Evolutionary conservation across 1,140 invertebrate species (phyloP).

Genomic region (Dryas iulia): DNA sequence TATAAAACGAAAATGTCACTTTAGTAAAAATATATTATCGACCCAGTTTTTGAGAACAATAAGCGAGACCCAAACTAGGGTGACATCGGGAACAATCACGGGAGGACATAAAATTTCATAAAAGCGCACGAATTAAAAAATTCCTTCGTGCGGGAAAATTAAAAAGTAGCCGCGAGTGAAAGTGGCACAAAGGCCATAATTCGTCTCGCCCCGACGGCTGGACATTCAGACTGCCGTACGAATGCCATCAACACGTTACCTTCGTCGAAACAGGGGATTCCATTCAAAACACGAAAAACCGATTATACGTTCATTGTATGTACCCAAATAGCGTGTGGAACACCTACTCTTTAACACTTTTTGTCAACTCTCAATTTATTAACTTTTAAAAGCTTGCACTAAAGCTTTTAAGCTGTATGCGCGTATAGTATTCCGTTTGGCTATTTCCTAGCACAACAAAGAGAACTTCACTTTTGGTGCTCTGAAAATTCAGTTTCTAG

Average conservation of each 20-base stretch:
- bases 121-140: conserved; percentile 69
- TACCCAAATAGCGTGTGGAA: conserved; percentile 60
- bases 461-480: conserved; percentile 36
- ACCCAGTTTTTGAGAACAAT: conserved; percentile 40
- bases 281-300: conserved; percentile 71
- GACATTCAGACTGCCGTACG: conserved; percentile 48
- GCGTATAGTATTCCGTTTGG: conserved; percentile 38
- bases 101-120: conserved; percentile 64
- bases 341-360: conserved; percentile 61
- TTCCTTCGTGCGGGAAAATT: conserved; percentile 61
- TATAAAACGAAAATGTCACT: conserved; percentile 19
- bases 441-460: conserved; percentile 35
- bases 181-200: conserved; percentile 74
- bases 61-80: conserved; percentile 40
- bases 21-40: conserved; percentile 28
- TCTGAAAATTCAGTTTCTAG: conserved; percentile 34
- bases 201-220: conserved; percentile 62
- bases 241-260: conserved; percentile 42
- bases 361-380: conserved; percentile 68
- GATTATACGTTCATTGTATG: conserved; percentile 69
- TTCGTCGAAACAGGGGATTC: conserved; percentile 57
- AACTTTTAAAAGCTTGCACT: conserved; percentile 64
- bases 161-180: conserved; percentile 64
- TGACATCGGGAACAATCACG: conserved; percentile 49
- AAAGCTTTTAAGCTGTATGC: conserved; percentile 57